A percentile compares a stretch with the other conserved stretches of the same genome.
Evolutionary conservation across 2,797 vertebrate genomes (phyloP).

Genomic region (Gymnothorax javanicus): DNA sequence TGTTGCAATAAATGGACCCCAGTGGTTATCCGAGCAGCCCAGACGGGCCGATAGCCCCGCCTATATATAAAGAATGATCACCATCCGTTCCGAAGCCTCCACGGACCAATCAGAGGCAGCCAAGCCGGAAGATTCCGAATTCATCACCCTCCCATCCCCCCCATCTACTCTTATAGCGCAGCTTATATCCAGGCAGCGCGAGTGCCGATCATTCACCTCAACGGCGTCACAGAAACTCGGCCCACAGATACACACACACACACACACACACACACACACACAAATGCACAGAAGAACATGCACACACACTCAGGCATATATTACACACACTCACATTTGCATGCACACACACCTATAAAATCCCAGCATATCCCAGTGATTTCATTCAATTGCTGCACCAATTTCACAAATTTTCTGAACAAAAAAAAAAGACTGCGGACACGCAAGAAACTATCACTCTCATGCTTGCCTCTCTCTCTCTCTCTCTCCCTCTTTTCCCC

Average conservation of each 20-base stretch:
- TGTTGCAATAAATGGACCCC: background rate
- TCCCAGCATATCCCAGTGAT: background rate
- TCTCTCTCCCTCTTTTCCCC: background rate
- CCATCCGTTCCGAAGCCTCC: constrained; percentile 54
- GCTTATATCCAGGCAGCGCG: constrained; percentile 20
- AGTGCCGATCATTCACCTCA: constrained; percentile 57
- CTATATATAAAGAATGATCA: constrained; percentile 52
- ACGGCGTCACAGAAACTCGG: constrained; percentile 52
- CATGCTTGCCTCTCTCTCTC: constrained; percentile 1
- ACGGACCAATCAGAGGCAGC: constrained; percentile 57
- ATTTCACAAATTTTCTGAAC: background rate
- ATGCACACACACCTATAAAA: background rate
- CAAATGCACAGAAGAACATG: background rate
- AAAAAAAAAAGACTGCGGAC: background rate
- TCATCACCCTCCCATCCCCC: constrained; percentile 42
- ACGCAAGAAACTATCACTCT: constrained; percentile 13
- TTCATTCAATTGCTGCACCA: constrained; percentile 5
- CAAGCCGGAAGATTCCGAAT: constrained; percentile 58
- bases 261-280: background rate
- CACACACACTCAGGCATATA: background rate
- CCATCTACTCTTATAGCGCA: background rate
- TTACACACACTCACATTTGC: background rate
- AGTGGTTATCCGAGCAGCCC: background rate
- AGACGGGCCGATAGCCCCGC: constrained; percentile 23
- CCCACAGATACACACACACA: constrained; percentile 27